Evolutionary conservation across 2,888 invertebrate genomes (phyloP).

Genomic region (Papilio elwesi): DNA sequence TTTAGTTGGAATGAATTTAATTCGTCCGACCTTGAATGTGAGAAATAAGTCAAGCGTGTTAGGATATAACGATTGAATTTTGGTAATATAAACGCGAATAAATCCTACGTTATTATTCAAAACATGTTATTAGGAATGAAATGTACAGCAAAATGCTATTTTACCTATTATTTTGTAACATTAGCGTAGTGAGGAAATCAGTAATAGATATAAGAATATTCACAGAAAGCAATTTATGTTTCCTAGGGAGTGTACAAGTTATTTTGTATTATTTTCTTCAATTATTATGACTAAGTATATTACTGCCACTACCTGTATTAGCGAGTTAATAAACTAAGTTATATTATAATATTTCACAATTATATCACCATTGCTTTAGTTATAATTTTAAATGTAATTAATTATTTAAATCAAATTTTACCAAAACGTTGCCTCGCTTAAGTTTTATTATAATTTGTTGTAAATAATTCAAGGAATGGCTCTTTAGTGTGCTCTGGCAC

Average conservation of each 20-base stretch:
- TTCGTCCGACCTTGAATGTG: constrained; percentile 55
- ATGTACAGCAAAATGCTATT: constrained; percentile 39
- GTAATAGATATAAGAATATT: constrained; percentile 50
- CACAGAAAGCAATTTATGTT: constrained; percentile 66
- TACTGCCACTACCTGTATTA: constrained; percentile 40
- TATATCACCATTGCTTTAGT: constrained; percentile 47
- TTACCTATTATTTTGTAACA: constrained; percentile 46
- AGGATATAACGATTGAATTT: constrained; percentile 33
- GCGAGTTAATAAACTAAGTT: constrained; percentile 30
- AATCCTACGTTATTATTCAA: constrained; percentile 55
- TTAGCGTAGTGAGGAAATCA: constrained; percentile 45
- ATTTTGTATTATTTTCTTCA: constrained; percentile 44
- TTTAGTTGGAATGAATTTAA: constrained; percentile 63
- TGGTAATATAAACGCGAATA: constrained; percentile 42
- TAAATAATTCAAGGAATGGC: constrained; percentile 66
- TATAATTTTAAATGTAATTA: constrained; percentile 57
- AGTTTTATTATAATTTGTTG: constrained; percentile 72
- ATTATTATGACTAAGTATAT: constrained; percentile 19
- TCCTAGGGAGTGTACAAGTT: constrained; percentile 71
- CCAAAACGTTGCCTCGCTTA: constrained; percentile 83
- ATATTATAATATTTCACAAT: constrained; percentile 34
- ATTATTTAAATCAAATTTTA: constrained; percentile 76
- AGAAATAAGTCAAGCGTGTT: constrained; percentile 43
- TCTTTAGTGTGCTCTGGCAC: constrained; percentile 78
- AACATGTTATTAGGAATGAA: constrained; percentile 46